phyloP scores from a whole-genome alignment of 1,140 invertebrate species.

The Micrasema longulum region DNA sequence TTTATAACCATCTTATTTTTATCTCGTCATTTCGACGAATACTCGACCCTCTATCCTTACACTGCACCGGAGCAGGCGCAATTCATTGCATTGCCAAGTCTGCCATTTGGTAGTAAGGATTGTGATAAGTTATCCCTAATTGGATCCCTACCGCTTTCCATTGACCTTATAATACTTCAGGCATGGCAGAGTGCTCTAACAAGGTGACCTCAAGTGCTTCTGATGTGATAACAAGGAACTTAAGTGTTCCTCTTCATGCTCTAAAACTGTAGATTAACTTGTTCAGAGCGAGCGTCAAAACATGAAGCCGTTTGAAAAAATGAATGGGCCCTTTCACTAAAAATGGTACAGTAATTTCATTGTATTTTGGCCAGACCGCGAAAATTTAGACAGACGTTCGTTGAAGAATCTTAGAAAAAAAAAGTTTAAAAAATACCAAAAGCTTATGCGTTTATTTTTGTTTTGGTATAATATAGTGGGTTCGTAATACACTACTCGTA shows the following conservation, averaged over 20 bases:
- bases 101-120: not conserved
- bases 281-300: too few relatives aligned
- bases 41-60: slow-evolving; percentile 1
- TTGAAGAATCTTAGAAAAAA: too few relatives aligned
- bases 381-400: too few relatives aligned
- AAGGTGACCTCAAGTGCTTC: slow-evolving; percentile 25
- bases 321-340: not conserved
- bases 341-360: too few relatives aligned
- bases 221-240: slow-evolving; percentile 25
- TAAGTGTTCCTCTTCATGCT: slow-evolving; percentile 16
- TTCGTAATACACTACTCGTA: too few relatives aligned
- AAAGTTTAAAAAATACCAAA: too few relatives aligned
- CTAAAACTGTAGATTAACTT: not conserved
- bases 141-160: slow-evolving; percentile 10
- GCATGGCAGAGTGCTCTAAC: slow-evolving; percentile 3
- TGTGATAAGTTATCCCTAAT: slow-evolving; percentile 32
- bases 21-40: slow-evolving; percentile 4
- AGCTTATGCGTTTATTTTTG: too few relatives aligned
- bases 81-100: slow-evolving; percentile 13
- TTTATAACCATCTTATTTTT: slow-evolving; percentile 2
- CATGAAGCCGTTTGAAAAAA: too few relatives aligned
- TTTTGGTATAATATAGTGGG: too few relatives aligned
- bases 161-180: slow-evolving; percentile 7
- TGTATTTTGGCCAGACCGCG: too few relatives aligned
- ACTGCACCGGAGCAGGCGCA: not conserved